A percentile compares a stretch with the other conserved stretches of the same genome.
phyloP scores from a whole-genome alignment of 2,888 invertebrate genomes.

The Catocala sponsa region DNA sequence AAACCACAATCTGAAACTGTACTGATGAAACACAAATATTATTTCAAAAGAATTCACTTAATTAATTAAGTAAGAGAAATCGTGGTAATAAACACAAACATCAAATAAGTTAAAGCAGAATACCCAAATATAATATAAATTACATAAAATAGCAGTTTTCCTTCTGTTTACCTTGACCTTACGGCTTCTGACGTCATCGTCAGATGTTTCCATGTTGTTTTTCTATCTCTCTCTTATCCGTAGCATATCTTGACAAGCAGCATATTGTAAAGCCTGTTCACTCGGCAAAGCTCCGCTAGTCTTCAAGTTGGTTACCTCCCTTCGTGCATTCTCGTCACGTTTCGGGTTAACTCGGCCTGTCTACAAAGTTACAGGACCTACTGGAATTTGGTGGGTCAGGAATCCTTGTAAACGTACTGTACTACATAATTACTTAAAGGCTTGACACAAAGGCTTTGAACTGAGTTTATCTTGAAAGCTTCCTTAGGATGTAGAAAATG shows the following conservation, averaged over 20 bases:
- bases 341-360: slow-evolving; percentile 1
- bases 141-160: background rate
- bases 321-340: slow-evolving; percentile 7
- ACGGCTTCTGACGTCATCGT: background rate
- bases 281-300: background rate
- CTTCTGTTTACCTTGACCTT: slow-evolving; percentile 1
- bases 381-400: background rate
- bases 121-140: too few relatives aligned
- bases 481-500: background rate
- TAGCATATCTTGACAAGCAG: background rate
- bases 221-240: background rate
- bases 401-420: background rate
- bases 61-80: too few relatives aligned
- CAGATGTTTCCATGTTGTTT: background rate
- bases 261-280: background rate
- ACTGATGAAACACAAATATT: too few relatives aligned
- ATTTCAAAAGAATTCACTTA: too few relatives aligned
- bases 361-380: slow-evolving; percentile 8
- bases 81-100: too few relatives aligned
- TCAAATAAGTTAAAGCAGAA: too few relatives aligned
- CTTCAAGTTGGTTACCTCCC: background rate
- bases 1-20: too few relatives aligned
- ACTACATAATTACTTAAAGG: background rate
- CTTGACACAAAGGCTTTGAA: background rate
- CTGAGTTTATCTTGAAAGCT: background rate